Percentiles rank a stretch among this genome's conserved stretches.
Evolutionary conservation across 1,140 invertebrate species (phyloP).

Genomic region (Cydia amplana): DNA sequence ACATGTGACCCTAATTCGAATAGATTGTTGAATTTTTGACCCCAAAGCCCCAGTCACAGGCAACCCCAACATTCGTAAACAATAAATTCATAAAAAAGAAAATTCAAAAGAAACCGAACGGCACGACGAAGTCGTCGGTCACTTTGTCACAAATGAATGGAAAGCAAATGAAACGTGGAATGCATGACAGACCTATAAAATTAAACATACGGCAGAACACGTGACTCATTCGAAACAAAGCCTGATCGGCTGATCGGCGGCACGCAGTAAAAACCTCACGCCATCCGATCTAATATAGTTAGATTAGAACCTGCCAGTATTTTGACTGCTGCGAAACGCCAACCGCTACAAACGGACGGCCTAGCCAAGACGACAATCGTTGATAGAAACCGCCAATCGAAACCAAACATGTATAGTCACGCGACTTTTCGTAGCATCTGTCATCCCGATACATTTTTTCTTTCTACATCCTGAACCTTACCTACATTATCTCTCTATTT

Average conservation of each 20-base stretch:
- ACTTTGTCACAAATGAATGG: conserved; percentile 4
- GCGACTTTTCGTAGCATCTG: too few species aligned
- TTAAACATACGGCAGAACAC: conserved; percentile 19
- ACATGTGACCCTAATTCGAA: too few species aligned
- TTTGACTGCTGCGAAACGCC: not conserved
- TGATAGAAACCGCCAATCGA: too few species aligned
- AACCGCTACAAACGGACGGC: not conserved
- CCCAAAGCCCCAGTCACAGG: too few species aligned
- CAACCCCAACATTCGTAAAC: too few species aligned
- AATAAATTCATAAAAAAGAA: too few species aligned
- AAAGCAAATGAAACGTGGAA: conserved; percentile 20
- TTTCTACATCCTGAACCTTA: too few species aligned
- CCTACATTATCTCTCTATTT: too few species aligned
- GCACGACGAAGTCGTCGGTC: not conserved
- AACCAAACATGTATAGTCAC: too few species aligned
- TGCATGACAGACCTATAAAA: conserved; percentile 28
- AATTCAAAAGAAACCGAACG: not conserved
- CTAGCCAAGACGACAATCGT: not conserved
- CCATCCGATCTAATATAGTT: not conserved
- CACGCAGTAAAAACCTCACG: conserved; percentile 18
- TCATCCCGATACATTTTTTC: too few species aligned
- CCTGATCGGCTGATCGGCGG: conserved; percentile 10
- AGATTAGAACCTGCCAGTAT: not conserved
- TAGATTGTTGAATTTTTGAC: too few species aligned
- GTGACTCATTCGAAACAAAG: conserved; percentile 30